Conservation (phyloP, 2,113 vertebrate genomes). For the Ptilorrhoa leucosticta region DNA sequence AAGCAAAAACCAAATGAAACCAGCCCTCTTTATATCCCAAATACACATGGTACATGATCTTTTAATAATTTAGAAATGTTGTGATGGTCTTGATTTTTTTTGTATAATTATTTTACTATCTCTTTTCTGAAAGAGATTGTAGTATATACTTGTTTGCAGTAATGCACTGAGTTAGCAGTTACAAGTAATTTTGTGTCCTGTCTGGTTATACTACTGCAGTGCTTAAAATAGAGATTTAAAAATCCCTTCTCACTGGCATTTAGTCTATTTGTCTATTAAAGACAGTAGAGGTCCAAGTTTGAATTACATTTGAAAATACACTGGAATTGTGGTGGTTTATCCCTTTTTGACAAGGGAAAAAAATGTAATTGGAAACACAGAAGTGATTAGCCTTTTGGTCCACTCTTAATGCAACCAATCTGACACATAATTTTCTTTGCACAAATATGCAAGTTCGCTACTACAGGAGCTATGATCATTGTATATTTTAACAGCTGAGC, state of each 20-base stretch:
- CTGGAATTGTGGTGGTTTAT: background rate
- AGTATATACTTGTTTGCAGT: background rate
- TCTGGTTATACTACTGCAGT: background rate
- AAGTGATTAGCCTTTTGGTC: background rate
- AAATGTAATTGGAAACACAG: too few relatives aligned
- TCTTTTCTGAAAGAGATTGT: background rate
- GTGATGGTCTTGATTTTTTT: background rate
- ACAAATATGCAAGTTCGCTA: background rate
- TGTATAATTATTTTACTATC: background rate
- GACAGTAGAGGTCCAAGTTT: background rate
- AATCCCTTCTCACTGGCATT: background rate
- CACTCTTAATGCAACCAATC: background rate
- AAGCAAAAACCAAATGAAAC: background rate
- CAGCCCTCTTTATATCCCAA: background rate
- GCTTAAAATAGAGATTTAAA: background rate
- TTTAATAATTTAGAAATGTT: background rate
- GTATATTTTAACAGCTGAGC: background rate
- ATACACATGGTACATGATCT: background rate
- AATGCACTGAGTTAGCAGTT: background rate
- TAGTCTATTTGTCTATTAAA: background rate
- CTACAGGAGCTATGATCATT: background rate
- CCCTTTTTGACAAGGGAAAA: background rate
- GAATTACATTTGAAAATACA: background rate
- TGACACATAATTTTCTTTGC: background rate
- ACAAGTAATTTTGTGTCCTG: background rate